These are phyloP conservation scores for Phocides pigmalion DNA, from an alignment of 1,140 invertebrate genomes.

Conservation along the genomic window DNA sequence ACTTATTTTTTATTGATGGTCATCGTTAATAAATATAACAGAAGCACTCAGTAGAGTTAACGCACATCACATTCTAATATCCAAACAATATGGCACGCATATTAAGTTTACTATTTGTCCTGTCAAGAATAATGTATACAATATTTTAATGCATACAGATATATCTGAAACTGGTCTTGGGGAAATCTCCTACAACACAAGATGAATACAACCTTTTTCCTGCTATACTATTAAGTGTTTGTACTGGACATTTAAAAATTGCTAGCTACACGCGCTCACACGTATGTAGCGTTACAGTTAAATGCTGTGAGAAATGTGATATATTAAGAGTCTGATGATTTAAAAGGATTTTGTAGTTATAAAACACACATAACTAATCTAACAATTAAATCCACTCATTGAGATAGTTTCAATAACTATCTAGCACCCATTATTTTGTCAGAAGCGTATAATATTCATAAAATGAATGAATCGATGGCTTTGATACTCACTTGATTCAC, in stretches of 20 bases:
- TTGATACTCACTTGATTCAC: background rate
- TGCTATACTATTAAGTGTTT: background rate
- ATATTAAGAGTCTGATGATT: background rate
- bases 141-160: background rate
- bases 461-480: background rate
- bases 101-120: background rate
- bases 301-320: constrained; percentile 6
- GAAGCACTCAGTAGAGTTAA: too few species aligned
- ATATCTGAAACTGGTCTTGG: background rate
- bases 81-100: background rate
- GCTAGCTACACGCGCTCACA: background rate
- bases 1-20: too few species aligned
- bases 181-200: background rate
- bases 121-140: background rate
- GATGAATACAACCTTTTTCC: background rate
- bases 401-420: constrained; percentile 1
- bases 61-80: too few species aligned
- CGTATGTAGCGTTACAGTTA: constrained; percentile 8
- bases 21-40: too few species aligned
- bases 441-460: background rate
- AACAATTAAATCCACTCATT: constrained; percentile 1
- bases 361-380: constrained; percentile 1
- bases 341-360: background rate
- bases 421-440: constrained; percentile 8
- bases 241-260: background rate